Base-by-base conservation (phyloP, 2,888 invertebrate species). In the Pediacus dermestoides region DNA sequence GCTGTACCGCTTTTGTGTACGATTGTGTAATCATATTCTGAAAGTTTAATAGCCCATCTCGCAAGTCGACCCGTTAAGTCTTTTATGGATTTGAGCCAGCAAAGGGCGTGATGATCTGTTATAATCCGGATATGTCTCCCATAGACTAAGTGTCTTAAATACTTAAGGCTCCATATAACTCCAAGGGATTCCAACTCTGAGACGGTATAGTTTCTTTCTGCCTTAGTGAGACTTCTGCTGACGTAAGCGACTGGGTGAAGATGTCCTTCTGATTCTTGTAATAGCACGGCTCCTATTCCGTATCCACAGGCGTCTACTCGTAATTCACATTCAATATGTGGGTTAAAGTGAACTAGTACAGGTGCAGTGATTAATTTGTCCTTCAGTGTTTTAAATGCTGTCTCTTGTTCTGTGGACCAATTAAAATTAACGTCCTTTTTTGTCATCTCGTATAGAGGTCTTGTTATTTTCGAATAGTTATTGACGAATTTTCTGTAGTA, bases 171-270 rank as follows among this genome's bases (percentile, higher is more conserved):
- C 43, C 44, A 48, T 11, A 50, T 39, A 3, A 33, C 34, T 8
- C 31, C 42, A 10, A 50, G 31, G 9, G 27, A 30, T 31, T 52
- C 46, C 6, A 50, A 18, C 28, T 52, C 37, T 4, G 42, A 37
- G 2, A 48, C 44, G 1, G 36, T 28, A 23, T 48, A 53, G 16
- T 51, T 52, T 38, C 31, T 28, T 34, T 41, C 2, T 48, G 18
- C 36, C n/a, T n/a, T n/a, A n/a, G n/a, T n/a, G n/a, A n/a, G n/a
- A n/a, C n/a, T n/a, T n/a, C n/a, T n/a, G n/a, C 46, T 50, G 2
- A 42, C 42, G 27, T 51, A 55, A 8, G 46, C 43, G 2, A 55
- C 27, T 2, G 50, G 50, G 21, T 52, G 52, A 10, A 33, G 6
- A 13, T 33, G n/a, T 21, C 38, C 21, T 2, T 34, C 25, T 1